Evolutionary conservation across 2,888 invertebrate genomes (phyloP).

Genomic region (Quadriops clusia): DNA sequence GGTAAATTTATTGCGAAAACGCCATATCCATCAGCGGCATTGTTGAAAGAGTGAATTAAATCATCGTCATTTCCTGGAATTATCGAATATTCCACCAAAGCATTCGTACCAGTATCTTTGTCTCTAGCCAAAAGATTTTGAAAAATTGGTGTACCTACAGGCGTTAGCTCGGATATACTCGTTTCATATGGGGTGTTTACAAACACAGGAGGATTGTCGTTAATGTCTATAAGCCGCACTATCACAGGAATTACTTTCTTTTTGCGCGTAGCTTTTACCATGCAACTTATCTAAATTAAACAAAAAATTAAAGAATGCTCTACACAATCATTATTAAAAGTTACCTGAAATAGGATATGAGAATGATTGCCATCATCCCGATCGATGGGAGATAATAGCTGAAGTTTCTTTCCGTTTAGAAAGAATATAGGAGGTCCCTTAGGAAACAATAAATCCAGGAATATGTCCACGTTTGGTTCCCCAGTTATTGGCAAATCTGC

Average conservation of each 20-base stretch:
- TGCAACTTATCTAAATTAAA: constrained; percentile 63
- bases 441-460: constrained; percentile 67
- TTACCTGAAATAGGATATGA: constrained; percentile 80
- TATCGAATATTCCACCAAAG: constrained; percentile 76
- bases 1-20: constrained; percentile 77
- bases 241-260: constrained; percentile 79
- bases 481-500: constrained; percentile 73
- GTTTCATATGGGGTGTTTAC: constrained; percentile 74
- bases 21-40: constrained; percentile 66
- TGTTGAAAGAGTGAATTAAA: constrained; percentile 42
- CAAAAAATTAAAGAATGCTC: neutral
- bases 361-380: constrained; percentile 76
- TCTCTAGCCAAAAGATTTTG: constrained; percentile 69
- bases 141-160: constrained; percentile 76
- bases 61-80: constrained; percentile 51
- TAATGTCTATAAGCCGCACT: constrained; percentile 80
- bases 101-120: constrained; percentile 79
- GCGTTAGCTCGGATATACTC: constrained; percentile 74
- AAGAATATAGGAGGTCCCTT: constrained; percentile 68
- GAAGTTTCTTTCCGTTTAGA: constrained; percentile 70
- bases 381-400: constrained; percentile 69
- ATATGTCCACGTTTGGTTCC: constrained; percentile 65
- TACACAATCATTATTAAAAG: constrained; percentile 12
- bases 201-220: constrained; percentile 80
- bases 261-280: constrained; percentile 66